Evolutionary conservation across 2,797 vertebrate genomes (phyloP).

Genomic region (Diplodus puntazzo): DNA sequence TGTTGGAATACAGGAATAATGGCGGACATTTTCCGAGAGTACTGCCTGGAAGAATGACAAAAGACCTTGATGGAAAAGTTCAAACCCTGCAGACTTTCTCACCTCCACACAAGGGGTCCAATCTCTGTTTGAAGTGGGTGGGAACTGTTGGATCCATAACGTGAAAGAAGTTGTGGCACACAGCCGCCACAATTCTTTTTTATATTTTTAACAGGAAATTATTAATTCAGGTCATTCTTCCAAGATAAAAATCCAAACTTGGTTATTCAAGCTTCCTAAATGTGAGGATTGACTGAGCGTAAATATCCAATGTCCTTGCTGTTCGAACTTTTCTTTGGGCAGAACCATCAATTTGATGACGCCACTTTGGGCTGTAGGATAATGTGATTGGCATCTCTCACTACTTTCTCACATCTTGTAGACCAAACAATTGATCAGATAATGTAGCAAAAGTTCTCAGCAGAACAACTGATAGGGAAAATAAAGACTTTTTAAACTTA

Average conservation of each 20-base stretch:
- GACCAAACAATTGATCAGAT: background rate
- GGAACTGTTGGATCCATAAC: background rate
- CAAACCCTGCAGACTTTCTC: background rate
- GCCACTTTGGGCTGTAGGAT: background rate
- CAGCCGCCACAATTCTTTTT: background rate
- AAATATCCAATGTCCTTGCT: background rate
- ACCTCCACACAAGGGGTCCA: background rate
- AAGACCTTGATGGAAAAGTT: constrained; percentile 1
- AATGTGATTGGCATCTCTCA: background rate
- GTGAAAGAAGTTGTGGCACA: background rate
- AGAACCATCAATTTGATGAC: background rate
- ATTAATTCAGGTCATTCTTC: background rate
- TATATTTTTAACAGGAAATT: too few species aligned
- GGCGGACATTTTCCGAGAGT: background rate
- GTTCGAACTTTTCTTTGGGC: background rate
- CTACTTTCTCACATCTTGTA: background rate
- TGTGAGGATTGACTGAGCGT: background rate
- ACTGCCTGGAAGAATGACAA: background rate
- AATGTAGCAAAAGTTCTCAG: background rate
- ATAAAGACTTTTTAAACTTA: background rate
- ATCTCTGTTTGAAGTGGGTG: background rate
- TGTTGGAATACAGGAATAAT: background rate
- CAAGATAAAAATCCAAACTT: background rate
- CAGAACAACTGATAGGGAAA: constrained; percentile 3
- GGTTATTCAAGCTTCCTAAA: background rate